Percentiles rank a stretch among this genome's conserved stretches.
These are phyloP conservation scores for Phyllotreta cruciferae DNA, from an alignment of 2,888 invertebrate genomes.

Conservation along the genomic window DNA sequence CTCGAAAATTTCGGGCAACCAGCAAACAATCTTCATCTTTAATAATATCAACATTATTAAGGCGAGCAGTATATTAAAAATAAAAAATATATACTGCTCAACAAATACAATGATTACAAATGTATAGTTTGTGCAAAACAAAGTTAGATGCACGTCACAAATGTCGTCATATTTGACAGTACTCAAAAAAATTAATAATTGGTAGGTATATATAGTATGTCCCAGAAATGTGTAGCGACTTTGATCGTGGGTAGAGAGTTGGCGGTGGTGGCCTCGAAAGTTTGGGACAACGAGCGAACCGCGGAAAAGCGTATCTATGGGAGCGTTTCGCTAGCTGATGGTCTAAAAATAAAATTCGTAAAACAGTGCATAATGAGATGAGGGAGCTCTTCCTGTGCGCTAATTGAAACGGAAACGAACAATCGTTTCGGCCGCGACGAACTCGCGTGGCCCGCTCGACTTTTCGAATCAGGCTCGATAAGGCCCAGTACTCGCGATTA, in stretches of 20 bases:
- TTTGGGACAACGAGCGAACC: not conserved
- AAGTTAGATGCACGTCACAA: too few relatives aligned
- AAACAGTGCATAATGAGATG: constrained; percentile 62
- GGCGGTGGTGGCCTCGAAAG: constrained; percentile 7
- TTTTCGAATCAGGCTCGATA: constrained; percentile 50
- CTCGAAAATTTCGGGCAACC: too few relatives aligned
- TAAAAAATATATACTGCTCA: not conserved
- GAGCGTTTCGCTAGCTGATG: constrained; percentile 38
- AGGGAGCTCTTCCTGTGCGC: constrained; percentile 61
- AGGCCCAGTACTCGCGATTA: constrained; percentile 33
- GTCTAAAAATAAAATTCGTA: constrained; percentile 61
- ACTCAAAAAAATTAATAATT: too few relatives aligned
- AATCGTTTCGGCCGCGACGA: constrained; percentile 59
- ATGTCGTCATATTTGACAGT: too few relatives aligned
- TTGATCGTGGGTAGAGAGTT: too few relatives aligned
- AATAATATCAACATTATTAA: too few relatives aligned
- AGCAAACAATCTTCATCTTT: too few relatives aligned
- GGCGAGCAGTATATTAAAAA: too few relatives aligned
- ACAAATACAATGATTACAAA: not conserved
- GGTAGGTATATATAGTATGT: too few relatives aligned
- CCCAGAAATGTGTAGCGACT: too few relatives aligned
- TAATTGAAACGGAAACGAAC: constrained; percentile 62
- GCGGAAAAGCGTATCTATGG: constrained; percentile 28
- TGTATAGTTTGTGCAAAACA: too few relatives aligned
- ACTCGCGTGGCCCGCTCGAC: constrained; percentile 55